phyloP scores from a whole-genome alignment of 2,113 vertebrate species.

The Nipponia nippon region DNA sequence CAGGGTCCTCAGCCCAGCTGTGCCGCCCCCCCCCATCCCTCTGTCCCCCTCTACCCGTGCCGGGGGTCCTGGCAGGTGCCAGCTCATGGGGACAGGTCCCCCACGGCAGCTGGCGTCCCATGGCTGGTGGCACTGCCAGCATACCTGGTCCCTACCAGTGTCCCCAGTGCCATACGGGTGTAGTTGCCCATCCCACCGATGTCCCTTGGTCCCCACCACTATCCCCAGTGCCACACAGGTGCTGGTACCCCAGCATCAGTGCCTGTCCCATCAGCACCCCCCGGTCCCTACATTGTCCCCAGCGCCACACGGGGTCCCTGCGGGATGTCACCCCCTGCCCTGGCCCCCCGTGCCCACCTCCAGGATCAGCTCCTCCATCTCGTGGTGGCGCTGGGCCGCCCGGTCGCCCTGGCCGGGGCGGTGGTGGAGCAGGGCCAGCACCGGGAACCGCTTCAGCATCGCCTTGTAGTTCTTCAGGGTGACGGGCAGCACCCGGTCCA shows the following conservation, averaged over 20 bases:
- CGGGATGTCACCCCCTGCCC: neutral
- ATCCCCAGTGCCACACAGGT: neutral
- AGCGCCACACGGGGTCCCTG: no score
- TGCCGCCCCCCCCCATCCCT: no score
- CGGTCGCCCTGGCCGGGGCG: slow-evolving; percentile 46
- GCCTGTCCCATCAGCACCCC: no score
- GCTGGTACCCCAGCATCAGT: neutral
- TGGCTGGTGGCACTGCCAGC: no score
- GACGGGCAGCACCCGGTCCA: slow-evolving; percentile 84
- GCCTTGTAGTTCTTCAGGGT: slow-evolving; percentile 86
- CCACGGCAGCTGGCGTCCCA: no score
- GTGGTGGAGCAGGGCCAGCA: slow-evolving; percentile 90
- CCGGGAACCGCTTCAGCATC: slow-evolving; percentile 87
- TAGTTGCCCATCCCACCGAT: neutral
- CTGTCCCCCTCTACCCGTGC: no score
- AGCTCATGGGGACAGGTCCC: no score
- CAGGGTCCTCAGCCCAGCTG: no score
- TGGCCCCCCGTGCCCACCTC: slow-evolving; percentile 67
- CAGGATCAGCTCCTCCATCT: slow-evolving; percentile 84
- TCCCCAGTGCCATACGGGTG: neutral
- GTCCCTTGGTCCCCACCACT: neutral
- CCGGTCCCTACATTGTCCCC: no score
- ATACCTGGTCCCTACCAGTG: neutral
- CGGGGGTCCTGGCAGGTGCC: no score
- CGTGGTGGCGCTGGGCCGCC: no score